Base-by-base conservation (phyloP, 1,140 invertebrate species). In the Yoshiicerus persimilis region DNA sequence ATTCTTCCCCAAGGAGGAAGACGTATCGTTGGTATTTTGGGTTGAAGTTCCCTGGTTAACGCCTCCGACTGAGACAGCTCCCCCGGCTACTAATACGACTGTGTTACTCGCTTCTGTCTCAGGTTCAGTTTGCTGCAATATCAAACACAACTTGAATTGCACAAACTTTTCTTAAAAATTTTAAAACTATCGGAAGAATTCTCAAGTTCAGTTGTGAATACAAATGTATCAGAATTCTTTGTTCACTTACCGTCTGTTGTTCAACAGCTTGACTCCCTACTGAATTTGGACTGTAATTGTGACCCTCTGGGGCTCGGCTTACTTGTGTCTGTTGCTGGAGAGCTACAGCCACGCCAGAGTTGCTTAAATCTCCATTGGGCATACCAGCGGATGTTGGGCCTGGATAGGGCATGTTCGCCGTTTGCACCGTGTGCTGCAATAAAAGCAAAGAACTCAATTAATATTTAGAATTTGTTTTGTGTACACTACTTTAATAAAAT, bases 361-460 rank as follows among this genome's bases (percentile, higher is more conserved):
- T 86, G 83, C 75, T 87, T 86, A 87, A 70, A 62, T 90, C 90
- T 64, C 90, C 90, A 70, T 90, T 90, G 56, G 88, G 90, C 39
- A 90, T 36, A 23, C 87, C 87, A 66, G 89, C 64, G 86, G 89
- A 75, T 16, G 84, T 64, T 56, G 87, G 85, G n/a, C 88, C 86
- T 36, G 90, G 38, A 83, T 89, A 90, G 6, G 89, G 86, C 87
- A 90, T 88, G 36, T 41, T 97, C 91, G 96, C 96, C 94, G 97
- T 96, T 94, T 97, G 96, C 94, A 98, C 97, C 96, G 98, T 97
- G 94, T 98, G 97, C 97, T 98, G 95, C 25, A 96, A 96, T 89
- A 93, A 92, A 91, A 93, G 93, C 91, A 91, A 89, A 90, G 88
- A 36, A 87, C 70, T 62, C 56, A 47, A 84, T 47, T 47, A 84